phyloP scores from a whole-genome alignment of 2,888 invertebrate species.

The Nasonovia ribisnigri region DNA sequence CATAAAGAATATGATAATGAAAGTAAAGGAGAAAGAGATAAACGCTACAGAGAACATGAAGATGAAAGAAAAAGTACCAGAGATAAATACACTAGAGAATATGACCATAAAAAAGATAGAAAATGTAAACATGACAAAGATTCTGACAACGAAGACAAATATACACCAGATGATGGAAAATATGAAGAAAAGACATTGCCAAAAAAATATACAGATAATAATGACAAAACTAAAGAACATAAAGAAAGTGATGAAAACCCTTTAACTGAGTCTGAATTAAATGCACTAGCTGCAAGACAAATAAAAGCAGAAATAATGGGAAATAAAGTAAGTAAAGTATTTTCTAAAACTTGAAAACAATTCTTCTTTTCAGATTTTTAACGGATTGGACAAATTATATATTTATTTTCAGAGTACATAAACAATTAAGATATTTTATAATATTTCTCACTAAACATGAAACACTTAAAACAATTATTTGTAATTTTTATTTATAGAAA shows the following conservation, averaged over 20 bases:
- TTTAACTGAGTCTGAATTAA: conserved; percentile 86
- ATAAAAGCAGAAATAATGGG: conserved; percentile 96
- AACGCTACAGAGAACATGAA: neutral
- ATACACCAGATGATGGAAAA: neutral
- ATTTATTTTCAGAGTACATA: neutral
- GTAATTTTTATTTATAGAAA: conserved; percentile 70
- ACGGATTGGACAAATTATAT: neutral
- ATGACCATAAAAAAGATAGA: conserved; percentile 14
- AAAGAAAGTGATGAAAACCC: conserved; percentile 68
- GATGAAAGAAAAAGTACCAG: conserved; percentile 1
- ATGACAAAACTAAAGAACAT: conserved; percentile 62
- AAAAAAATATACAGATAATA: conserved; percentile 5
- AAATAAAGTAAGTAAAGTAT: conserved; percentile 73
- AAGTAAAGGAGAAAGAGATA: conserved; percentile 17
- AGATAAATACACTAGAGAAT: conserved; percentile 12
- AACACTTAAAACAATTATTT: neutral
- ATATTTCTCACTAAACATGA: neutral
- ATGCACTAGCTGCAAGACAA: conserved; percentile 89
- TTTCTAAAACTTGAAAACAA: neutral
- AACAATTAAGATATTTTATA: neutral
- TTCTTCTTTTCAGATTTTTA: neutral
- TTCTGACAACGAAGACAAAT: conserved; percentile 14
- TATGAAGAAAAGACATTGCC: neutral
- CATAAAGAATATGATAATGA: neutral
- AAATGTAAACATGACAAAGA: conserved; percentile 7